These are phyloP conservation scores for Leptocoma aspasia DNA, from an alignment of 2,113 vertebrate genomes.

Conservation along the genomic window DNA sequence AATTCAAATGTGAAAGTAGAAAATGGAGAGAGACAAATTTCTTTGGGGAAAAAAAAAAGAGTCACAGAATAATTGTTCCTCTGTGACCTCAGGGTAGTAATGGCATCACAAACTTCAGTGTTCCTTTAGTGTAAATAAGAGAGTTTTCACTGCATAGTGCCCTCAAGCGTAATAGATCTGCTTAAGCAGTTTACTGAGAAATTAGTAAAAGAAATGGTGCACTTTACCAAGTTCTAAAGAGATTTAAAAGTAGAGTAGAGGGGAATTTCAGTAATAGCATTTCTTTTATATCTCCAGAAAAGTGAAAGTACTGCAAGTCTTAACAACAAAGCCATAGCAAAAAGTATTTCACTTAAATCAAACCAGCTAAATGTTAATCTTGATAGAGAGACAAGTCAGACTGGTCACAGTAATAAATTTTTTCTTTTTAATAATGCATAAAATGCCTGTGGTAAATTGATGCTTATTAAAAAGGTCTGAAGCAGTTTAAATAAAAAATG, in stretches of 20 bases:
- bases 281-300: background rate
- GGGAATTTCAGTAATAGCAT: background rate
- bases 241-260: background rate
- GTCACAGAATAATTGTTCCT: background rate
- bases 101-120: background rate
- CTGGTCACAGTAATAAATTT: background rate
- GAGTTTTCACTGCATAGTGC: background rate
- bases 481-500: background rate
- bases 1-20: background rate
- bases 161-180: background rate
- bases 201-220: background rate
- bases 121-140: background rate
- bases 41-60: fast-evolving
- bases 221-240: background rate
- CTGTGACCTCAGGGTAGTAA: background rate
- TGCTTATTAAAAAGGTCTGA: background rate
- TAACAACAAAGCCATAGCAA: background rate
- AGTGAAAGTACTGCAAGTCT: background rate
- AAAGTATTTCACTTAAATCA: background rate
- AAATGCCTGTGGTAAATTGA: background rate
- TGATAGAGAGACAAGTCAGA: background rate
- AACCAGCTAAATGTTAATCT: background rate
- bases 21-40: background rate
- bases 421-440: background rate
- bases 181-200: background rate